Evolutionary conservation across 2,888 invertebrate genomes (phyloP).

Genomic region (Lutraria lutraria): DNA sequence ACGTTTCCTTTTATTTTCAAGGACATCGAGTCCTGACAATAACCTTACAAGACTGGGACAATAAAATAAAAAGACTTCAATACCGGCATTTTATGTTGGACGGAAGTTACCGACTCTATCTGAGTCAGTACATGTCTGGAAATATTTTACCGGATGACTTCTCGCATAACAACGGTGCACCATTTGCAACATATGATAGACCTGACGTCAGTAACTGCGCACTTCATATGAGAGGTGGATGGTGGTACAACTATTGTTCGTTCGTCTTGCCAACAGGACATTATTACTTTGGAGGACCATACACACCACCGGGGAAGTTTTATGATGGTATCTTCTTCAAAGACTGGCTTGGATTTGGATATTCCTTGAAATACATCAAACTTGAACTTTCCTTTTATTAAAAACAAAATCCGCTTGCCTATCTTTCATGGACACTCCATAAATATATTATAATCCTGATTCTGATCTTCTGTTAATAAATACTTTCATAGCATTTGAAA

Average conservation of each 20-base stretch:
- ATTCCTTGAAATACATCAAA: constrained; percentile 79
- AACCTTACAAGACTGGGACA: constrained; percentile 77
- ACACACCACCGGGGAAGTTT: constrained; percentile 71
- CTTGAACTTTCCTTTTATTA: constrained; percentile 69
- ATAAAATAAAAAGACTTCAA: constrained; percentile 57
- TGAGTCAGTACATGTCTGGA: constrained; percentile 66
- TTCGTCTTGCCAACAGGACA: constrained; percentile 78
- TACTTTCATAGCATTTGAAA: no score
- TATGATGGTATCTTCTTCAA: constrained; percentile 83
- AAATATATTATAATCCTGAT: no score
- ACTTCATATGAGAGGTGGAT: constrained; percentile 76
- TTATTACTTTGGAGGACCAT: constrained; percentile 78
- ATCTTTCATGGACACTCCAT: no score
- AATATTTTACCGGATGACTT: constrained; percentile 76
- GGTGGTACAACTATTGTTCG: constrained; percentile 83
- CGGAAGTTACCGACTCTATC: constrained; percentile 65
- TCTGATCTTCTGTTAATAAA: no score
- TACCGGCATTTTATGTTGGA: constrained; percentile 74
- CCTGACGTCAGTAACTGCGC: constrained; percentile 77
- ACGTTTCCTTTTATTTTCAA: constrained; percentile 34
- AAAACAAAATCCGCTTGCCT: neutral
- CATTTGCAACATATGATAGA: constrained; percentile 76
- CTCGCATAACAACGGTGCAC: constrained; percentile 73
- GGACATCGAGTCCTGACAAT: constrained; percentile 77
- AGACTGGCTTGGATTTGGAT: constrained; percentile 79